Percentiles rank a stretch among this genome's conserved stretches.
Conservation (phyloP, 2,888 invertebrate genomes). For the Archips xylosteana region DNA sequence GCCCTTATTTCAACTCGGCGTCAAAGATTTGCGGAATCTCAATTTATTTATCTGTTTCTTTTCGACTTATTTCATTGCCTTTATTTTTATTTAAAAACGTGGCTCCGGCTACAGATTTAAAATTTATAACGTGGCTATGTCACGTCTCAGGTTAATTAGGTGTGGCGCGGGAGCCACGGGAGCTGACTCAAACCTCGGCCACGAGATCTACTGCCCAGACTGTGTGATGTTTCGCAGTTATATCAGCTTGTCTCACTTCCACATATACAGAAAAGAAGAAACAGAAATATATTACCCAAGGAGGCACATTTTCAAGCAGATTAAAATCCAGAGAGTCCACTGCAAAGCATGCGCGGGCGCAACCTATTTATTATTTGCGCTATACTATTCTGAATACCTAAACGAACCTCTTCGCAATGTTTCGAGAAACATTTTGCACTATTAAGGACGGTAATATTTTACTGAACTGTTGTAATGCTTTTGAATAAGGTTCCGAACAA, state of each 20-base stretch:
- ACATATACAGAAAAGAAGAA: conserved; percentile 8
- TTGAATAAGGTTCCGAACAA: conserved; percentile 49
- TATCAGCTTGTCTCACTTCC: conserved; percentile 18
- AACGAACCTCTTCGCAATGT: conserved; percentile 64
- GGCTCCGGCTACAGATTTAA: conserved; percentile 70
- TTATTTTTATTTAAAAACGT: conserved; percentile 63
- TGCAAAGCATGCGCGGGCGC: conserved; percentile 61
- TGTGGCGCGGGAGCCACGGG: conserved; percentile 60
- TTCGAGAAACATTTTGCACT: conserved; percentile 67
- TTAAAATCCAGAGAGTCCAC: conserved; percentile 23
- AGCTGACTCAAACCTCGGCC: conserved; percentile 39
- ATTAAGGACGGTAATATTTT: conserved; percentile 65
- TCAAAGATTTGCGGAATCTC: conserved; percentile 34
- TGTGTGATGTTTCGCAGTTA: not conserved
- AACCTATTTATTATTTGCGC: conserved; percentile 62
- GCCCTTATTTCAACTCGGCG: conserved; percentile 2
- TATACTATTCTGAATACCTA: conserved; percentile 62
- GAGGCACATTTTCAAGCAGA: not conserved
- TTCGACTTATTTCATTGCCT: conserved; percentile 50
- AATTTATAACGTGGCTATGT: conserved; percentile 77
- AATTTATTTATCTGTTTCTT: conserved; percentile 49
- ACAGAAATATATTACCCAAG: conserved; percentile 1
- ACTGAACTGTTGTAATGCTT: conserved; percentile 64
- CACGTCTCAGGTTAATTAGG: conserved; percentile 80
- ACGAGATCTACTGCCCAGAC: not conserved